Base-by-base conservation (phyloP, 1,140 invertebrate species). In the Lepidurus apus region DNA sequence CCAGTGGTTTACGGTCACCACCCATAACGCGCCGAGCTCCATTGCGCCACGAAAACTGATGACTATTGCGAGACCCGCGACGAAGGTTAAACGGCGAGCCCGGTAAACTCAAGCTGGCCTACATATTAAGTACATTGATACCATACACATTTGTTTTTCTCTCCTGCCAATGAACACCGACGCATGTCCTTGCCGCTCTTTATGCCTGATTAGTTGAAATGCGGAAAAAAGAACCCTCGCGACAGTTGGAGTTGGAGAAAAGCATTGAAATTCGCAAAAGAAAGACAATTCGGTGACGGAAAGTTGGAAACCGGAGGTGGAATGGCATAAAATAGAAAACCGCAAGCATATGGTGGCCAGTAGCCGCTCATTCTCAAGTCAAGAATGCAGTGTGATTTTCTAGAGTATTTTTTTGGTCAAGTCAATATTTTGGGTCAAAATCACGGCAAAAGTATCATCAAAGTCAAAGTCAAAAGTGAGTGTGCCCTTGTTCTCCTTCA, bases 21-120 rank as follows among this genome's bases (percentile, higher is more conserved):
- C 92, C 91, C 79, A 88, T 86, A 78, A 91, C 89, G 44, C 92
- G 88, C 75, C 86, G 83, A 74, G 86, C 84, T 78, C 92, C 92
- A 84, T 94, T 94, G 79, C 94, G 89, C 86, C 95, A 90, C 80
- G 93, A 92, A 87, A 95, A 95, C 86, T 97, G 95, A 85, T 96
- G 95, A 83, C 93, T 95, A 81, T 93, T 93, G 81, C 93, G 89
- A 81, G 94, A 96, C 80, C 93, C 92, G 82, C 95, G 89, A 74
- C 95, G 91, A 77, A 93, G 87, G 87, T 95, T 95, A 90, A 96
- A 98, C 80, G 97, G 97, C 81, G 96, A 98, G 81, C 96, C 96
- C 81, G 97, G 97, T 83, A 98, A 90, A 87, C 95, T 98, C 83
- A 97, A 89, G 87, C 95, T 97, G 82, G 94, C 93, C 95, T 98